Base-by-base conservation (phyloP, 2,888 invertebrate genomes). In the Nymphalis polychloros region DNA sequence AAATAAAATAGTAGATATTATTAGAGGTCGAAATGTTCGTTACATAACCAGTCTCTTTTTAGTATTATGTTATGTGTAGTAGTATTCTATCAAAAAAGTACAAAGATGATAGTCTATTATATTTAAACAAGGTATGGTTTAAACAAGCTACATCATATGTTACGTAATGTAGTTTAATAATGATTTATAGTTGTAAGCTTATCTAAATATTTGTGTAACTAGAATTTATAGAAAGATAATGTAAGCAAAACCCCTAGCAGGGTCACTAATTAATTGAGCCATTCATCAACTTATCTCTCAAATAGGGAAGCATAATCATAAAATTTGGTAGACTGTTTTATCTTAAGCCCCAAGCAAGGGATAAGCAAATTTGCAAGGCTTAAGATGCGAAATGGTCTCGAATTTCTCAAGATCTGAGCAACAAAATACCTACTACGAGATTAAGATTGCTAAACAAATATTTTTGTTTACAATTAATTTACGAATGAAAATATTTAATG, bases 311-410 rank as follows among this genome's bases (percentile, higher is more conserved):
- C 61, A 67, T 67, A 69, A 67, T 72, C 68, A 67, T 72, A 72
- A 72, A 72, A 71, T 69, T 63, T 71, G 61, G 65, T 53, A 63
- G 49, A 69, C 35, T 63, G 68, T 71, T 67, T 72, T 72, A 71
- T 72, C 71, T 68, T 59, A 67, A 70, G 67, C 71, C 64, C 63
- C 69, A 64, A 69, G 69, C 71, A 69, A 71, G 64, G 64, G 71
- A 71, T 71, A 69, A 61, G 69, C 68, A 63, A 62, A 70, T 70
- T 70, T 67, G 64, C 68, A 64, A 61, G 67, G 71, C 61, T 71
- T 71, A 71, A 61, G 65, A 46, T 46, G 67, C 64, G 46, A 68
- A 71, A 67, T 62, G 64, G 61, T 59, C 64, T 41, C 52, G 35
- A 69, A 64, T 67, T 62, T 69, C 67, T 64, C 61, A 67, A 69